Evolutionary conservation across 2,888 invertebrate genomes (phyloP).

Genomic region (Stenodera caucasica): DNA sequence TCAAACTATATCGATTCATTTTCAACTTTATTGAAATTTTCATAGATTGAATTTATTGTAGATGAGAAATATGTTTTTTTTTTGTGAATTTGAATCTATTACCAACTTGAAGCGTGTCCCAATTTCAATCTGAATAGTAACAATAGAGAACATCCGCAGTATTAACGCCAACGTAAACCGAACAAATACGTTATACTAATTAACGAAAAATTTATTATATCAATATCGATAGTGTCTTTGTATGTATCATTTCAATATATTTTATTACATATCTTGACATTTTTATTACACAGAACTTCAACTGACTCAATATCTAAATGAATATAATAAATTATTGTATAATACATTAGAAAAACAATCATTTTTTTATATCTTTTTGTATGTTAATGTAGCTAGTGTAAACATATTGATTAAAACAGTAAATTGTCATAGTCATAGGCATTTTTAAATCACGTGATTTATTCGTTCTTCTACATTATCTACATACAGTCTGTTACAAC

Average conservation of each 20-base stretch:
- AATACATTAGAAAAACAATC: slow-evolving; percentile 11
- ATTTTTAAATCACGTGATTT: neutral
- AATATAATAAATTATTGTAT: slow-evolving; percentile 22
- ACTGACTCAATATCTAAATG: slow-evolving; percentile 24
- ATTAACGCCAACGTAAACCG: neutral
- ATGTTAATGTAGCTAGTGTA: neutral
- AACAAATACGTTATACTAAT: too few relatives aligned
- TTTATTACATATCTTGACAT: slow-evolving; percentile 23
- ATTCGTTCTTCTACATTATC: neutral
- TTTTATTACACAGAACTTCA: slow-evolving; percentile 22
- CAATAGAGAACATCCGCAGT: neutral
- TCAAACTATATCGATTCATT: slow-evolving; percentile 26
- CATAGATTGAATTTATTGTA: neutral
- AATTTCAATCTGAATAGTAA: neutral
- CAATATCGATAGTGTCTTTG: neutral
- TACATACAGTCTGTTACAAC: too few relatives aligned
- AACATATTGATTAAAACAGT: neutral
- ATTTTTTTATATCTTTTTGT: neutral
- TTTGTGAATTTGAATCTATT: neutral
- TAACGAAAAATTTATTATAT: too few relatives aligned
- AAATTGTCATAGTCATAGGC: neutral
- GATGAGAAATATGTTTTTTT: neutral
- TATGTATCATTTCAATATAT: slow-evolving; percentile 14
- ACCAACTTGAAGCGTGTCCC: neutral
- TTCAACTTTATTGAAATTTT: slow-evolving; percentile 13